Conservation (phyloP, 1,140 invertebrate species). For the Heterodera carotae region DNA sequence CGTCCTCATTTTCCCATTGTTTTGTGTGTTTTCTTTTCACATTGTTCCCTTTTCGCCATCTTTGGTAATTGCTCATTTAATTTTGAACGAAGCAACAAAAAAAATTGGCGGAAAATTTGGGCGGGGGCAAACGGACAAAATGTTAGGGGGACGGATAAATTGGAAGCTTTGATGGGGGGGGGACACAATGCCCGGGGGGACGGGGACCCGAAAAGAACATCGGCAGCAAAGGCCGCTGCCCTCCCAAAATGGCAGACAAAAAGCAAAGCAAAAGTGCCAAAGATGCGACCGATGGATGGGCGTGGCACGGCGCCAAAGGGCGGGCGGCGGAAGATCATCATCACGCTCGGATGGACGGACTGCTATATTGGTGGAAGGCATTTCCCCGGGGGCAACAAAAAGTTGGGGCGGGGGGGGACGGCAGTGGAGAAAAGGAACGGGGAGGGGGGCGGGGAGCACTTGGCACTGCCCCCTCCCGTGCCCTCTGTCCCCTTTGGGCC, state of each 20-base stretch:
- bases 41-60: not conserved
- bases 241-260: not conserved
- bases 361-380: not conserved
- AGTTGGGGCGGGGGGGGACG: not conserved
- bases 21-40: not conserved
- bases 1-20: not conserved
- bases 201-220: too few relatives aligned
- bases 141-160: not conserved
- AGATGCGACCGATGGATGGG: too few relatives aligned
- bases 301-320: not conserved
- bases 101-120: not conserved
- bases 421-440: too few relatives aligned
- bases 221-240: too few relatives aligned
- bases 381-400: constrained; percentile 1
- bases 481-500: not conserved
- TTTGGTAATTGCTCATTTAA: constrained; percentile 1
- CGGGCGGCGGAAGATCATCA: constrained; percentile 10
- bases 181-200: too few relatives aligned
- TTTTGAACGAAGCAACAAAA: not conserved
- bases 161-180: too few relatives aligned
- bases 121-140: not conserved
- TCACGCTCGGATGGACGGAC: constrained; percentile 11
- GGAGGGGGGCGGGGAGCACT: too few relatives aligned
- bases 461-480: not conserved
- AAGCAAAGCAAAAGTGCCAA: not conserved